Conservation (phyloP, 2,113 vertebrate species). For the Heterotis niloticus region DNA sequence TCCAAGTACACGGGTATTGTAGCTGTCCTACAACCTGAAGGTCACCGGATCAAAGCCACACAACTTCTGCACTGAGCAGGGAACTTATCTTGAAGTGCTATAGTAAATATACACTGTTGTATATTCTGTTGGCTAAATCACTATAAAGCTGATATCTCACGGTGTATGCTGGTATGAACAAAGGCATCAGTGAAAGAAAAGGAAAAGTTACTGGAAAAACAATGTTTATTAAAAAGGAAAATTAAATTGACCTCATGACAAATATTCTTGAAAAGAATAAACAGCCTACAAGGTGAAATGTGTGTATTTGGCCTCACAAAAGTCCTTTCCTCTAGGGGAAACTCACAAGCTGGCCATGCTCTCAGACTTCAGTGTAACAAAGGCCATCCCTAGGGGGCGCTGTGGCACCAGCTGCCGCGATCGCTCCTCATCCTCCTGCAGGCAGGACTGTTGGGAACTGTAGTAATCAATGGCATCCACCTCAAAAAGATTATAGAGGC, state of each 20-base stretch:
- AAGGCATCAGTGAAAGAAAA: too few species aligned
- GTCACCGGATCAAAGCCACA: too few species aligned
- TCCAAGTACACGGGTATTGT: too few species aligned
- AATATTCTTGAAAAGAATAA: neutral
- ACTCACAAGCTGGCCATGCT: constrained; percentile 87
- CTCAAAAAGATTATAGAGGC: constrained; percentile 50
- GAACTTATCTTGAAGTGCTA: too few species aligned
- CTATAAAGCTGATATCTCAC: too few species aligned
- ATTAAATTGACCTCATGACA: neutral
- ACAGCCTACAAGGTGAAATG: neutral
- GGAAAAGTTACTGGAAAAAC: too few species aligned
- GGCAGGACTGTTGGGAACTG: constrained; percentile 55
- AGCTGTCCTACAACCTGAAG: too few species aligned
- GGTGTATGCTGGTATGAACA: too few species aligned
- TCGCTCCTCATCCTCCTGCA: constrained; percentile 61
- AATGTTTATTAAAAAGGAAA: too few species aligned
- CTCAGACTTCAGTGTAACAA: constrained; percentile 83
- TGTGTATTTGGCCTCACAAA: neutral
- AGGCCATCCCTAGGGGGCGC: constrained; percentile 82
- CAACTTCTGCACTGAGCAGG: too few species aligned
- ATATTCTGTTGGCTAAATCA: too few species aligned
- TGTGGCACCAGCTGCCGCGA: constrained; percentile 58
- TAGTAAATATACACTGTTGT: too few species aligned
- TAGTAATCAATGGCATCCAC: constrained; percentile 88
- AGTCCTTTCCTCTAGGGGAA: neutral